Percentiles rank a stretch among this genome's conserved stretches.
Conservation (phyloP, 2,888 invertebrate species). For the Nymphalis polychloros region DNA sequence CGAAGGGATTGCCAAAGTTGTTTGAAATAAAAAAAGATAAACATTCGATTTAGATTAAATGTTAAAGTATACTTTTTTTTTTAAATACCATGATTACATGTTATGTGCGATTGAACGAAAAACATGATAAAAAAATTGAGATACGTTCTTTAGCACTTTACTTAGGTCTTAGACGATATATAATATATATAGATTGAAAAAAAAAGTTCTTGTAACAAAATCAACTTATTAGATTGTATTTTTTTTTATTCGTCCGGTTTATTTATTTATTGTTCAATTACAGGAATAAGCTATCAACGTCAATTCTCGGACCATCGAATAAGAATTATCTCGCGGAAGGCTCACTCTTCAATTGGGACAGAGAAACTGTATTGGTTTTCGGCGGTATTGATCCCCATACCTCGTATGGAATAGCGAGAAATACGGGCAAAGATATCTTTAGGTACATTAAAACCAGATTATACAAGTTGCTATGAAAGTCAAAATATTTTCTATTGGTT, state of each 20-base stretch:
- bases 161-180: no score
- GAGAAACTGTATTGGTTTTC: constrained; percentile 84
- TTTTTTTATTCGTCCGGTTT: background rate
- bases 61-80: background rate
- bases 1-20: background rate
- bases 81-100: background rate
- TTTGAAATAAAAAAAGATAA: background rate
- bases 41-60: background rate
- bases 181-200: no score
- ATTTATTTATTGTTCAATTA: background rate
- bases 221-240: background rate
- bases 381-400: constrained; percentile 86
- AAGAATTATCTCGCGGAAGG: constrained; percentile 75
- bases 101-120: background rate
- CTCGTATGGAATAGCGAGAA: constrained; percentile 77
- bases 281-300: constrained; percentile 73
- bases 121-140: background rate
- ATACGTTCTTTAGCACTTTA: background rate
- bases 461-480: background rate
- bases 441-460: constrained; percentile 50
- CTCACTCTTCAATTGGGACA: constrained; percentile 80
- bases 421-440: constrained; percentile 84
- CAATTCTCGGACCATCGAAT: constrained; percentile 71
- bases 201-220: background rate
- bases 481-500: no score